Percentiles rank a stretch among this genome's conserved stretches.
Conservation (phyloP, 2,888 invertebrate species). For the Cheilosia vernalis region DNA sequence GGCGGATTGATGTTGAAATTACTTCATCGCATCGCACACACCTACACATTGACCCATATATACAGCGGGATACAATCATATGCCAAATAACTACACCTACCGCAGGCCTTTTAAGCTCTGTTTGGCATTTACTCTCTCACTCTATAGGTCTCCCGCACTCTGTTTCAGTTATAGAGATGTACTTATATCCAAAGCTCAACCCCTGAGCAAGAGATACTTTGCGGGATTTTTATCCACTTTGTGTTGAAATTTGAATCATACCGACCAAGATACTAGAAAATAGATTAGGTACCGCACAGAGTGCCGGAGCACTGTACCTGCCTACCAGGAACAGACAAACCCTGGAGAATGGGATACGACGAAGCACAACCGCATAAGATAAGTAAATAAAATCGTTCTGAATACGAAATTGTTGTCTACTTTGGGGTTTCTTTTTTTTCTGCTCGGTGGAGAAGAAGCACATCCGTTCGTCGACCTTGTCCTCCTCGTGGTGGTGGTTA, state of each 20-base stretch:
- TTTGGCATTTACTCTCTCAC: conserved; percentile 38
- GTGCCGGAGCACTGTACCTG: conserved; percentile 6
- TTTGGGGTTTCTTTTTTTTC: conserved; percentile 22
- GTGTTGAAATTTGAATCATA: conserved; percentile 69
- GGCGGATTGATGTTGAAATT: conserved; percentile 60
- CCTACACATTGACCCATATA: conserved; percentile 45
- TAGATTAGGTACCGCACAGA: conserved; percentile 61
- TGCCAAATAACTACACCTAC: conserved; percentile 8
- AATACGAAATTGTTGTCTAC: conserved; percentile 64
- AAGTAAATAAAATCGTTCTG: conserved; percentile 70
- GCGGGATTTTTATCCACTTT: conserved; percentile 64
- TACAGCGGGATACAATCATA: conserved; percentile 7
- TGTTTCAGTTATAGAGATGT: conserved; percentile 13
- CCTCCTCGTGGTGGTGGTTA: conserved; percentile 7
- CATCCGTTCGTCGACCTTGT: conserved; percentile 27
- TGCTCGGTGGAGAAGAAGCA: conserved; percentile 14
- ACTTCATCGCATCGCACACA: conserved; percentile 47
- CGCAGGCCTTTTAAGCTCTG: conserved; percentile 42
- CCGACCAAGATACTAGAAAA: conserved; percentile 71
- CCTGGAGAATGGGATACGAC: conserved; percentile 19
- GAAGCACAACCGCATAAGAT: conserved; percentile 33
- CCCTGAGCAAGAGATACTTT: conserved; percentile 49
- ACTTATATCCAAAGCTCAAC: conserved; percentile 11
- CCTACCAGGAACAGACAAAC: conserved; percentile 6
- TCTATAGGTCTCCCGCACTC: conserved; percentile 4